Evolutionary conservation across 2,888 invertebrate species (phyloP).

Genomic region (Lymantria monacha): DNA sequence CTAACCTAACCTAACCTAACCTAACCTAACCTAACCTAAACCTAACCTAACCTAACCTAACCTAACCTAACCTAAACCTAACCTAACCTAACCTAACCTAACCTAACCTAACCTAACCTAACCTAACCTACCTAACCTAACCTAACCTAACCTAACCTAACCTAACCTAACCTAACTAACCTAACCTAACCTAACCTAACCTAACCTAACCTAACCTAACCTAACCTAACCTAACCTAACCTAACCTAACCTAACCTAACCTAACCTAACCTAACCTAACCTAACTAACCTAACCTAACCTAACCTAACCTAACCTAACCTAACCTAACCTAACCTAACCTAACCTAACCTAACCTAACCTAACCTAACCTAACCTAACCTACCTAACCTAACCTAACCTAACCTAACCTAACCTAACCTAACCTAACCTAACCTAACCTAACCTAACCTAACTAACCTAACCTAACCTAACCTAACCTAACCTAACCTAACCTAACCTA

Average conservation of each 20-base stretch:
- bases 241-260: slow-evolving; percentile 14
- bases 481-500: slow-evolving; percentile 15
- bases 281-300: slow-evolving; percentile 5
- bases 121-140: slow-evolving; percentile 7
- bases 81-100: slow-evolving; percentile 10
- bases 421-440: slow-evolving; percentile 14
- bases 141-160: slow-evolving; percentile 4
- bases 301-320: slow-evolving; percentile 5
- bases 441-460: slow-evolving; percentile 15
- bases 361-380: slow-evolving; percentile 18
- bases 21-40: slow-evolving; percentile 18
- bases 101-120: slow-evolving; percentile 15
- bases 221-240: slow-evolving; percentile 7
- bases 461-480: slow-evolving; percentile 16
- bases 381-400: slow-evolving; percentile 10
- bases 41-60: slow-evolving; percentile 17
- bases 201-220: slow-evolving; percentile 9
- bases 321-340: slow-evolving; percentile 5
- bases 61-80: slow-evolving; percentile 4
- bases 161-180: background rate
- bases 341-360: slow-evolving; percentile 3
- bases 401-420: slow-evolving; percentile 5
- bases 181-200: slow-evolving; percentile 8
- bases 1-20: slow-evolving; percentile 13
- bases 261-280: slow-evolving; percentile 17